Evolutionary conservation across 2,888 invertebrate species (phyloP), one percentile per base, ranked within the genome.

Genomic region (Plusia festucae): DNA sequence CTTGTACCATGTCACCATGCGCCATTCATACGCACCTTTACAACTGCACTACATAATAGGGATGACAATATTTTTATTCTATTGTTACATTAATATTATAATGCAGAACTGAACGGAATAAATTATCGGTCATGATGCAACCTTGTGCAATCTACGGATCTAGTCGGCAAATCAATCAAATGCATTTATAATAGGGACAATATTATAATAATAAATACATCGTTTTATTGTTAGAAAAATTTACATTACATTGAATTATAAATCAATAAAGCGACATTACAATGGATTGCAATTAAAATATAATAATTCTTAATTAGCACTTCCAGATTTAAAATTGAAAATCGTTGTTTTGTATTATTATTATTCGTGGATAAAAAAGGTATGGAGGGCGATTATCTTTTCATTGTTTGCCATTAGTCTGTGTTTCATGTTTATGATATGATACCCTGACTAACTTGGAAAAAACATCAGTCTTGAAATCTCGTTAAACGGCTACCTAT

Each of bases 21-120:
- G 40, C 40, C 40, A 40, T 40, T n/a, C 6, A n/a, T 5, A 40
- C 40, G n/a, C 40, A 40, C 40, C 40, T 40, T n/a, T 60, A 74
- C 74, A 74, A 80, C 68, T 79, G 75, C 62, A 73, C 63, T 68
- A 66, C 53, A 54, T 62, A 44, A 49, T 54, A 77, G 74, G 65
- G 71, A 34, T 74, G 63, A 62, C 59, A 40, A 61, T 44, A 15
- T 52, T 13, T 58, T 53, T 49, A 49, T 58, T 55, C 40, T 58
- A 0, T n/a, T 15, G 9, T 22, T 5, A 1, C n/a, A 52, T 24
- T 20, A 52, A 52, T 52, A 52, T 24, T 52, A 24, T 24, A 15
- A 24, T 52, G 22, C 15, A 15, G 2, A 24, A 2, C 24, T 24
- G 24, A 52, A 24, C 7, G 15, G 22, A 24, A 52, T 52, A 52